Percentiles rank a stretch among this genome's conserved stretches.
Conservation (phyloP, 2,888 invertebrate genomes). For the Drymonia ruficornis region DNA sequence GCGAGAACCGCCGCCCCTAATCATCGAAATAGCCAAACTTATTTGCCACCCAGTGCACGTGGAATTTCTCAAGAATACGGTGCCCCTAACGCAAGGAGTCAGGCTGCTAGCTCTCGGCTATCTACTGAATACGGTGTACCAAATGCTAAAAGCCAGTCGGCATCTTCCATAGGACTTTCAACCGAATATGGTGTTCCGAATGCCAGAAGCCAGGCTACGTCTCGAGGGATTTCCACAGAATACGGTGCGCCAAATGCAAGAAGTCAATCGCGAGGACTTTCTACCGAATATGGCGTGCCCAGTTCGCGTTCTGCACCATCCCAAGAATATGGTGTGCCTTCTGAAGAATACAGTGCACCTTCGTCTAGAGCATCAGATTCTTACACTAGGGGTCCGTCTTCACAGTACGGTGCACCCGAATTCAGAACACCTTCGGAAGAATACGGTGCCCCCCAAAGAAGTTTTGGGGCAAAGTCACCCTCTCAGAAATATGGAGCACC, state of each 20-base stretch:
- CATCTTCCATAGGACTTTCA: conserved; percentile 32
- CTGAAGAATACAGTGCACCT: conserved; percentile 28
- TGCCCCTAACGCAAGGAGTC: conserved; percentile 37
- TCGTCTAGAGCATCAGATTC: conserved; percentile 28
- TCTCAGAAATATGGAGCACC: conserved; percentile 54
- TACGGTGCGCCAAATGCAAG: conserved; percentile 12
- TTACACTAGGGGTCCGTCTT: conserved; percentile 43
- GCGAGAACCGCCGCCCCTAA: conserved; percentile 22
- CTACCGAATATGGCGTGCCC: conserved; percentile 24
- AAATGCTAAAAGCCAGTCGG: conserved; percentile 26
- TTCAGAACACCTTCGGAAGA: conserved; percentile 53
- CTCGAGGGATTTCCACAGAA: conserved; percentile 36
- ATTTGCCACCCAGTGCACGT: conserved; percentile 33
- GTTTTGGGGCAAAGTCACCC: conserved; percentile 38
- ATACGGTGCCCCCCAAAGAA: conserved; percentile 52
- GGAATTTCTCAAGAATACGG: conserved; percentile 48
- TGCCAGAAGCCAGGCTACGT: conserved; percentile 32
- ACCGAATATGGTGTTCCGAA: conserved; percentile 50
- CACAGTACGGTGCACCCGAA: conserved; percentile 50
- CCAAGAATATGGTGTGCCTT: conserved; percentile 11
- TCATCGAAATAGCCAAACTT: conserved; percentile 17
- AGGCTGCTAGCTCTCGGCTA: conserved; percentile 28
- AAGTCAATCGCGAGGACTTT: conserved; percentile 7
- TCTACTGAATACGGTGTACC: conserved; percentile 50
- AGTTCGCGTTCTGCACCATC: conserved; percentile 13